These are phyloP conservation scores for Acrobeloides nanus DNA, from an alignment of 2,888 invertebrate species.

Conservation along the genomic window DNA sequence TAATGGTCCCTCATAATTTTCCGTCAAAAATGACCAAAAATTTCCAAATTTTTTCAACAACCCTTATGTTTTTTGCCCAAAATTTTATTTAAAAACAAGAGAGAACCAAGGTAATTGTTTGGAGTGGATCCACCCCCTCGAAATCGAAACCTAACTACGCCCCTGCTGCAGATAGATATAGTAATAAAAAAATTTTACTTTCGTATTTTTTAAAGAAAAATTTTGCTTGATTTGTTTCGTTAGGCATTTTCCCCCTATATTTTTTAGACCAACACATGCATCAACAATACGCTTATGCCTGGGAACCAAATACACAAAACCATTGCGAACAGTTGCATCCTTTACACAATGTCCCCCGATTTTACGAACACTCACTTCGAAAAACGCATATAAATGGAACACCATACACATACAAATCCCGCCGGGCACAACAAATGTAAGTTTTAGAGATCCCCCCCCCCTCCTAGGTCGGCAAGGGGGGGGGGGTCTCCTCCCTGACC, in stretches of 20 bases:
- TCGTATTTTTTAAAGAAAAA: background rate
- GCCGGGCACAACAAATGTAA: slow-evolving; percentile 48
- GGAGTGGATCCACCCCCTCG: no score
- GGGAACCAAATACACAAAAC: slow-evolving; percentile 39
- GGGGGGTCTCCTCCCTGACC: no score
- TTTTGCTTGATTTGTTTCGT: background rate
- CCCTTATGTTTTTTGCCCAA: no score
- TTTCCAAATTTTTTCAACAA: no score
- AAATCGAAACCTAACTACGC: no score
- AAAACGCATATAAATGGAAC: slow-evolving; percentile 48
- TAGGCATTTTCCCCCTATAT: background rate
- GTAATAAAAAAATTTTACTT: slow-evolving; percentile 3
- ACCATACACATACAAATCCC: slow-evolving; percentile 49
- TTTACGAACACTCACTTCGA: slow-evolving; percentile 43
- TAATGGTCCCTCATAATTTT: no score
- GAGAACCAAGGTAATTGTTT: no score
- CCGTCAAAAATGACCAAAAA: no score
- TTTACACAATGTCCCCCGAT: slow-evolving; percentile 50
- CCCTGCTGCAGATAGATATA: no score
- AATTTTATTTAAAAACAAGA: no score
- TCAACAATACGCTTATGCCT: slow-evolving; percentile 42
- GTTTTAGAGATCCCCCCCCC: no score
- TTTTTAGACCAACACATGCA: slow-evolving; percentile 42
- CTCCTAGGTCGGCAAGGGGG: no score
- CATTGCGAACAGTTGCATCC: slow-evolving; percentile 39